Conservation (phyloP, 1,140 invertebrate species). For the Lamellibrachia luymesi region DNA sequence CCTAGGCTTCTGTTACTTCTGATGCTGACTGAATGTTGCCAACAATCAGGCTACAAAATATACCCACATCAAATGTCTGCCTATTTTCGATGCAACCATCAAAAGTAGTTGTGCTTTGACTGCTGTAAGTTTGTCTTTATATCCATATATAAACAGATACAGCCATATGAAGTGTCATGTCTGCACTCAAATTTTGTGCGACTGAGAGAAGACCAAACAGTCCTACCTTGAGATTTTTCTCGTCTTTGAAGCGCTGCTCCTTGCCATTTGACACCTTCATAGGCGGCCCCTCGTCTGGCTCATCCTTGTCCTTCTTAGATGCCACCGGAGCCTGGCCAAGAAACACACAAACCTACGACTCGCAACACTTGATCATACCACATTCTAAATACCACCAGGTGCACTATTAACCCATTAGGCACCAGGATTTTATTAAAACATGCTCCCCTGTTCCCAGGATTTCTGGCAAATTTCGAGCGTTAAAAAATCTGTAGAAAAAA, state of each 20-base stretch:
- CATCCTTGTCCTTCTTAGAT: slow-evolving; percentile 72
- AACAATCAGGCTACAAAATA: too few species aligned
- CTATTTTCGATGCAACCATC: too few species aligned
- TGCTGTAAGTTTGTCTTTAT: too few species aligned
- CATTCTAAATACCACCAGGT: slow-evolving; percentile 3
- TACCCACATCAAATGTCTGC: too few species aligned
- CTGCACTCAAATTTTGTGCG: not conserved
- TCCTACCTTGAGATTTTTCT: slow-evolving; percentile 79
- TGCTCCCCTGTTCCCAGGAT: too few species aligned
- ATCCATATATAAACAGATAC: not conserved
- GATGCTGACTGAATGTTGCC: too few species aligned
- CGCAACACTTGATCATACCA: not conserved
- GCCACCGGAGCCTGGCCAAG: slow-evolving; percentile 19
- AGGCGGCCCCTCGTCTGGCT: slow-evolving; percentile 80
- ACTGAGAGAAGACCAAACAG: not conserved
- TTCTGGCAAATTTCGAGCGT: not conserved
- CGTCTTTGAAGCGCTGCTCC: slow-evolving; percentile 86
- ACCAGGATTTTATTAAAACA: too few species aligned
- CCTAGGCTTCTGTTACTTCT: too few species aligned
- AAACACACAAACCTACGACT: slow-evolving; percentile 30
- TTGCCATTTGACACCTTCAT: slow-evolving; percentile 82
- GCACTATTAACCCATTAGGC: not conserved
- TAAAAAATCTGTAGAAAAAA: too few species aligned
- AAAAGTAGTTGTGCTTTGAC: too few species aligned
- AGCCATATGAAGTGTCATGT: too few species aligned